These are phyloP conservation scores for Stichopus horrens DNA, from an alignment of 53 echinoderm and acorn worm genomes.

Conservation along the genomic window DNA sequence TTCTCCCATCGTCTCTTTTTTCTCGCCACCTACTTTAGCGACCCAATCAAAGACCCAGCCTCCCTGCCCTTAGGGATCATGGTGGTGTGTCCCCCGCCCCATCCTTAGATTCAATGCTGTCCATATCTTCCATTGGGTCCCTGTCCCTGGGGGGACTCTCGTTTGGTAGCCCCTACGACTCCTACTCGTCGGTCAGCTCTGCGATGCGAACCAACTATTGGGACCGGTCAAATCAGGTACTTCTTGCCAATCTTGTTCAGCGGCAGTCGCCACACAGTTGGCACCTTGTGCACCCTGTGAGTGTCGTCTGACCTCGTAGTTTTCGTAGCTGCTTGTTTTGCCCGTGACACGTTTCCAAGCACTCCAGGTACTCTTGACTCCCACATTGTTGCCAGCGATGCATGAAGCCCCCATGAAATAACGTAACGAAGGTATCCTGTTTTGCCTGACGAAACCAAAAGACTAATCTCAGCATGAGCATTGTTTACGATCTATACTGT, in stretches of 20 bases:
- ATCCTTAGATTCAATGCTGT: constrained; percentile 61
- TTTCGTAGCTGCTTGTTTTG: not conserved
- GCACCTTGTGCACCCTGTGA: constrained; percentile 36
- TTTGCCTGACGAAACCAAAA: too few relatives aligned
- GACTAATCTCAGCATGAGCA: too few relatives aligned
- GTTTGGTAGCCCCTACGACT: constrained; percentile 23
- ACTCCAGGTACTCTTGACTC: not conserved
- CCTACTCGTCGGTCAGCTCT: constrained; percentile 44
- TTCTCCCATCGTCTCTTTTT: constrained; percentile 8
- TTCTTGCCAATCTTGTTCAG: constrained; percentile 26
- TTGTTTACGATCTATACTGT: too few relatives aligned
- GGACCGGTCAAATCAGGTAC: constrained; percentile 42
- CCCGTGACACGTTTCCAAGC: not conserved
- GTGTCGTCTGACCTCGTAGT: constrained; percentile 15
- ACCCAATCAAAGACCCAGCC: constrained; percentile 35
- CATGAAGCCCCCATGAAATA: too few relatives aligned
- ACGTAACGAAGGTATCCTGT: too few relatives aligned
- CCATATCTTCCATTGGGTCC: constrained; percentile 61
- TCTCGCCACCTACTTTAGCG: not conserved
- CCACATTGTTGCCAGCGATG: too few relatives aligned
- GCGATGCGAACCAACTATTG: constrained; percentile 25
- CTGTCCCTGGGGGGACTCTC: constrained; percentile 50
- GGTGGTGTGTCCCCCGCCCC: constrained; percentile 60
- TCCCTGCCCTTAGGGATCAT: constrained; percentile 27
- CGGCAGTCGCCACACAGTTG: constrained; percentile 11